Evolutionary conservation across 1,140 invertebrate genomes (phyloP), one percentile per base, ranked within the genome.

Genomic region (Drosophila mayri): DNA sequence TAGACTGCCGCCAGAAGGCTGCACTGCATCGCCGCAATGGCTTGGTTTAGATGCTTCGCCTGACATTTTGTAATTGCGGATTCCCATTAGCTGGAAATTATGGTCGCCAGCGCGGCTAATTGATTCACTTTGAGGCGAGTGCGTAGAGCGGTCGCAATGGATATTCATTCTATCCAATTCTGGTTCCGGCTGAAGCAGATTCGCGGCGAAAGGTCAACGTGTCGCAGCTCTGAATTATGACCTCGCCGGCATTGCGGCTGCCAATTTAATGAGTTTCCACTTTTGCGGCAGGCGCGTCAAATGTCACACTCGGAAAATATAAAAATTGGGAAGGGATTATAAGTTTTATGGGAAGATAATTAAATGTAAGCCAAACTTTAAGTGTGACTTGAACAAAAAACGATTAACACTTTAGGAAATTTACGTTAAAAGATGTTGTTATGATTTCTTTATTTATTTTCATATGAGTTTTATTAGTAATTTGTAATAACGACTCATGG

Each of bases 161-260:
- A 47, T 78, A 49, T 70, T 52, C 50, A 50, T 80, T 40, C 54
- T 25, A 35, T 32, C 35, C 32, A 49, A 52, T 66, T 66, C 52
- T 43, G 63, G 54, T 60, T 77, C 76, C 81, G 67, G 52, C 54
- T 72, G 30, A 38, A 55, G 54, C 22, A 35, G 30, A 55, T 55
- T 55, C 44, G 55, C 58, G n/a, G 28, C 44, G 62, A 88, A 88
- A 88, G 85, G 85, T 88, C 81, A 88, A 85, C 67, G 83, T 79
- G 82, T 87, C 79, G 82, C 59, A 72, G 70, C 58, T 75, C 70
- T 81, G 44, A 88, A 68, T 88, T 85, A 88, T 81, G 81, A 79
- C 82, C 84, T 80, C 62, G 85, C 58, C 68, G 86, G 74, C 81
- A 90, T 90, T 90, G 85, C 66, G 41, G 41, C 43, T 47, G 44